Evolutionary conservation across 2,888 invertebrate genomes (phyloP).

Genomic region (Brachyopa scutellaris): DNA sequence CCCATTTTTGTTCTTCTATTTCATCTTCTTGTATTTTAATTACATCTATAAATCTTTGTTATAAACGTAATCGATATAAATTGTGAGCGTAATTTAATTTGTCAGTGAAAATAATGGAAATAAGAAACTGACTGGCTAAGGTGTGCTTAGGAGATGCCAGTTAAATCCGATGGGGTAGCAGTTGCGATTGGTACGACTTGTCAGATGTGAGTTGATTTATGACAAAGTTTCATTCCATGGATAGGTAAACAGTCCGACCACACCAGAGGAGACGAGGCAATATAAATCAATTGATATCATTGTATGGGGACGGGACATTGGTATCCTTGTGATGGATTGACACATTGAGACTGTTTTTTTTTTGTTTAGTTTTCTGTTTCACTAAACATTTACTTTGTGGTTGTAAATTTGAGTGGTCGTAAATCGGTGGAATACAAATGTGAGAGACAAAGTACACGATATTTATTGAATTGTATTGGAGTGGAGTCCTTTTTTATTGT

Average conservation of each 20-base stretch:
- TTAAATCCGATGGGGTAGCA: background rate
- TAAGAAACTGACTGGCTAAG: slow-evolving; percentile 10
- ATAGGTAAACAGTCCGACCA: background rate
- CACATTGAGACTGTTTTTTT: background rate
- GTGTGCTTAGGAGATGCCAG: background rate
- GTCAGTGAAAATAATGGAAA: slow-evolving; percentile 25
- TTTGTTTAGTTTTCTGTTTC: background rate
- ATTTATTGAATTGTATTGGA: background rate
- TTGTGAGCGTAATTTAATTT: slow-evolving; percentile 51
- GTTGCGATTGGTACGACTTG: too few relatives aligned
- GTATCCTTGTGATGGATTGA: slow-evolving; percentile 21
- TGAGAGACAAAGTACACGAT: background rate
- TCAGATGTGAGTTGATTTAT: slow-evolving; percentile 13
- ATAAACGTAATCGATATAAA: slow-evolving; percentile 55
- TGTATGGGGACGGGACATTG: slow-evolving; percentile 2
- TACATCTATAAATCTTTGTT: slow-evolving; percentile 54
- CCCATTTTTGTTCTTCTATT: background rate
- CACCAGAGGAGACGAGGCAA: background rate
- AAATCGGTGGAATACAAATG: slow-evolving; percentile 4
- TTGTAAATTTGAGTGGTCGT: background rate
- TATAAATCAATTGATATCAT: slow-evolving; percentile 29
- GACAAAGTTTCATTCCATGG: background rate
- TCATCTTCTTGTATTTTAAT: slow-evolving; percentile 21
- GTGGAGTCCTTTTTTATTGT: slow-evolving; percentile 7
- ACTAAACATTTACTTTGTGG: background rate